phyloP scores from a whole-genome alignment of 2,797 vertebrate genomes.

The Falco biarmicus region DNA sequence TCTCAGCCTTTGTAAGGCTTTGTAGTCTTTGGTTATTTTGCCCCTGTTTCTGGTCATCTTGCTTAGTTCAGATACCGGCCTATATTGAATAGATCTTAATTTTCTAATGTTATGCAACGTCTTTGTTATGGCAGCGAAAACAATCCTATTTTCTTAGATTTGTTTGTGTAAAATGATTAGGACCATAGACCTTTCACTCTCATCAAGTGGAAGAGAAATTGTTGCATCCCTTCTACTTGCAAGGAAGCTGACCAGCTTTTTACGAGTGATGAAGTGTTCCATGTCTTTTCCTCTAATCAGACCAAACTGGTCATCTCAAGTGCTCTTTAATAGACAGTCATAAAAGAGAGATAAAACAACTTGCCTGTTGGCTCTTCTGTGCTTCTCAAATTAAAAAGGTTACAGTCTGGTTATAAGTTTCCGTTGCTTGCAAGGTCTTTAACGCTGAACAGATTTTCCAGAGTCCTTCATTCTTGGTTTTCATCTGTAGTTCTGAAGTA shows the following conservation, averaged over 20 bases:
- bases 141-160: not conserved
- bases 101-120: not conserved
- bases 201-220: not conserved
- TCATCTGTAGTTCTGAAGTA: not conserved
- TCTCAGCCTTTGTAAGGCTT: not conserved
- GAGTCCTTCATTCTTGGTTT: not conserved
- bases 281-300: not conserved
- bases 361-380: not conserved
- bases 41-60: not conserved
- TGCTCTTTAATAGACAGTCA: not conserved
- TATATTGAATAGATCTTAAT: not conserved
- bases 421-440: not conserved
- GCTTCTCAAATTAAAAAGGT: not conserved
- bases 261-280: not conserved
- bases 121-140: not conserved
- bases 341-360: not conserved
- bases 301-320: not conserved
- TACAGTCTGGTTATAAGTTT: not conserved
- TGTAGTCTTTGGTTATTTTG: not conserved
- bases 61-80: not conserved
- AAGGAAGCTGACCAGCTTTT: not conserved
- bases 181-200: not conserved
- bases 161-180: not conserved
- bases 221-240: not conserved
- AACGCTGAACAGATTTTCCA: not conserved